phyloP scores from a whole-genome alignment of 1,140 invertebrate species.

The Bombus superbus region DNA sequence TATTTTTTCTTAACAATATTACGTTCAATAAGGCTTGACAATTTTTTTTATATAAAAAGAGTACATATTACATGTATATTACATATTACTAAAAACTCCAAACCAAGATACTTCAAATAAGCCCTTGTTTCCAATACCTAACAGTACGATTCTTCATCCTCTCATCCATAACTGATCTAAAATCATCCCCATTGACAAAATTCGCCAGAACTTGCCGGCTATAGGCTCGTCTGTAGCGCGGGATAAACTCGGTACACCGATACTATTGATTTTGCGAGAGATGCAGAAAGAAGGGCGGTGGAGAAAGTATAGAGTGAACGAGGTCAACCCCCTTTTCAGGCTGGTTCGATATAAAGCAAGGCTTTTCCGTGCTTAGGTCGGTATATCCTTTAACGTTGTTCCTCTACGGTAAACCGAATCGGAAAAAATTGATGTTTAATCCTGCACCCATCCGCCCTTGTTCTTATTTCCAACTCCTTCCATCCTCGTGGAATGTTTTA shows the following conservation, averaged over 20 bases:
- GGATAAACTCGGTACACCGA: conserved; percentile 67
- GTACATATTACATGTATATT: too few species aligned
- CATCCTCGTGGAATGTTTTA: neutral
- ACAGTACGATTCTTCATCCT: neutral
- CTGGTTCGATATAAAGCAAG: conserved; percentile 58
- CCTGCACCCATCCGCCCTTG: too few species aligned
- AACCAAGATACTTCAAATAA: neutral
- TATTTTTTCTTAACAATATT: too few species aligned
- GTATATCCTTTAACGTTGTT: conserved; percentile 50
- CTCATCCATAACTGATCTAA: neutral
- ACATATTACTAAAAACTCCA: too few species aligned
- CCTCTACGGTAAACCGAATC: conserved; percentile 11
- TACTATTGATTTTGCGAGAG: conserved; percentile 74
- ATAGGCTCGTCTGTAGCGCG: conserved; percentile 7
- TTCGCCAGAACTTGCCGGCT: neutral
- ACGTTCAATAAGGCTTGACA: too few species aligned
- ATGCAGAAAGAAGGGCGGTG: conserved; percentile 44
- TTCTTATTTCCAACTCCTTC: neutral
- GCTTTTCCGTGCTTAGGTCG: conserved; percentile 58
- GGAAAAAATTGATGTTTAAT: conserved; percentile 35
- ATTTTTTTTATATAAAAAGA: too few species aligned
- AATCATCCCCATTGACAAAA: neutral
- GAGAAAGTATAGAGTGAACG: conserved; percentile 69
- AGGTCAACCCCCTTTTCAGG: conserved; percentile 71
- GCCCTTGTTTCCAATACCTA: neutral